Percentiles rank a stretch among this genome's conserved stretches.
phyloP scores from a whole-genome alignment of 2,113 vertebrate genomes.

The Piaya cayana region DNA sequence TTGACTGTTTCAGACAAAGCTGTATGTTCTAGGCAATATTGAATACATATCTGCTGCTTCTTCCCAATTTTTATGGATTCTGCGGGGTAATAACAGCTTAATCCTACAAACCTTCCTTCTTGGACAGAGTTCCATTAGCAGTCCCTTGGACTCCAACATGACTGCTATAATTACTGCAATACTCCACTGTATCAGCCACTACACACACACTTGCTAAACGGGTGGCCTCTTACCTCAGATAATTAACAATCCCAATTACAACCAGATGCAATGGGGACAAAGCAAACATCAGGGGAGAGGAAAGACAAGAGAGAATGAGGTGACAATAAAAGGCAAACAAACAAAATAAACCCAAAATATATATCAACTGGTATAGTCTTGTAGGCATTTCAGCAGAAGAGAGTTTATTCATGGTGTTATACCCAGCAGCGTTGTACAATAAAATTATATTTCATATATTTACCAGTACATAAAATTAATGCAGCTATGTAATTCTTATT shows the following conservation, averaged over 20 bases:
- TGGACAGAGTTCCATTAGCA: background rate
- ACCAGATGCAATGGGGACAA: background rate
- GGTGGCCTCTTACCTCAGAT: background rate
- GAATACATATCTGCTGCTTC: background rate
- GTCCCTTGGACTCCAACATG: background rate
- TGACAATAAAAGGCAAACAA: background rate
- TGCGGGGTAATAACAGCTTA: background rate
- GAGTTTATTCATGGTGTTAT: background rate
- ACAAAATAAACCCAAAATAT: background rate
- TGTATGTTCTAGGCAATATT: background rate
- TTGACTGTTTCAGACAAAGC: background rate
- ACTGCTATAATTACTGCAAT: background rate
- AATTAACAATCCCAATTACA: background rate
- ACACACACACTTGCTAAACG: background rate
- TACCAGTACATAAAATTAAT: slow-evolving; percentile 57
- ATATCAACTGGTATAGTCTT: background rate
- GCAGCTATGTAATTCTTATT: slow-evolving; percentile 53
- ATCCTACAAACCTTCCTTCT: background rate
- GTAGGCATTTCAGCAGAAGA: background rate
- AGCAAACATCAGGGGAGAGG: background rate
- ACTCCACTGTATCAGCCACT: background rate
- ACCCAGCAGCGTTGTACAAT: slow-evolving; percentile 1
- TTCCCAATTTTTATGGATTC: background rate
- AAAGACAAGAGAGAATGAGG: background rate
- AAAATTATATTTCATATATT: slow-evolving; percentile 29